Percentiles rank a stretch among this genome's conserved stretches.
phyloP scores from a whole-genome alignment of 2,113 vertebrate species.

The Oreochromis tanganicae region DNA sequence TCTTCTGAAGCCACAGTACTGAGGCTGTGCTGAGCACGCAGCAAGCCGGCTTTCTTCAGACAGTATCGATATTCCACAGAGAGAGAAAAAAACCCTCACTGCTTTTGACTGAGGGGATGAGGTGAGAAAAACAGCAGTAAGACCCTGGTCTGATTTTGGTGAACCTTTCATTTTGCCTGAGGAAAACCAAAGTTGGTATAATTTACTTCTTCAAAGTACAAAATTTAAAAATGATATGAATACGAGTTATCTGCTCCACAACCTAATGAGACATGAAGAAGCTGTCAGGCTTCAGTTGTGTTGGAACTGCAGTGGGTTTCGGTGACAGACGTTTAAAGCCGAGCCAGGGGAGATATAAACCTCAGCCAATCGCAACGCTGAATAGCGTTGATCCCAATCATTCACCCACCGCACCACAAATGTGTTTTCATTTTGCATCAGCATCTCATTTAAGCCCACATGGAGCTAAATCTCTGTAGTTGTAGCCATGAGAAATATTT shows the following conservation, averaged over 20 bases:
- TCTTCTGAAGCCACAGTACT: not conserved
- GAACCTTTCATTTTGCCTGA: conserved; percentile 6
- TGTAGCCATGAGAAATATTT: not conserved
- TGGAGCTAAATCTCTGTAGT: not conserved
- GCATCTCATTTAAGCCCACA: not conserved
- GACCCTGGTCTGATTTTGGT: not conserved
- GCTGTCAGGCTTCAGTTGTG: not conserved
- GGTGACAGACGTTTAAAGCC: not conserved
- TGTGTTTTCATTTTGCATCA: not conserved
- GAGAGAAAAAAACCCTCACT: not conserved
- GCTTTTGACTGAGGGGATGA: conserved; percentile 44
- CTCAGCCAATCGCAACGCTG: not conserved
- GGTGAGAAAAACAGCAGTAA: conserved; percentile 42
- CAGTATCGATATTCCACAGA: conserved; percentile 31
- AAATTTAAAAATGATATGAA: not conserved
- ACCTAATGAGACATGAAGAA: not conserved
- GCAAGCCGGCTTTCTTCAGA: conserved; percentile 21
- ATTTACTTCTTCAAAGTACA: conserved; percentile 19
- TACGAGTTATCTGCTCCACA: not conserved
- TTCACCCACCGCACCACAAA: not conserved
- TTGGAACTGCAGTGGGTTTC: not conserved
- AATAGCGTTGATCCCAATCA: not conserved
- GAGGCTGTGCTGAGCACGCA: not conserved
- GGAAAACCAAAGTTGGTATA: not conserved
- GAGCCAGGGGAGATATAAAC: not conserved